phyloP scores from a whole-genome alignment of 2,888 invertebrate species.

The Erynnis tages region DNA sequence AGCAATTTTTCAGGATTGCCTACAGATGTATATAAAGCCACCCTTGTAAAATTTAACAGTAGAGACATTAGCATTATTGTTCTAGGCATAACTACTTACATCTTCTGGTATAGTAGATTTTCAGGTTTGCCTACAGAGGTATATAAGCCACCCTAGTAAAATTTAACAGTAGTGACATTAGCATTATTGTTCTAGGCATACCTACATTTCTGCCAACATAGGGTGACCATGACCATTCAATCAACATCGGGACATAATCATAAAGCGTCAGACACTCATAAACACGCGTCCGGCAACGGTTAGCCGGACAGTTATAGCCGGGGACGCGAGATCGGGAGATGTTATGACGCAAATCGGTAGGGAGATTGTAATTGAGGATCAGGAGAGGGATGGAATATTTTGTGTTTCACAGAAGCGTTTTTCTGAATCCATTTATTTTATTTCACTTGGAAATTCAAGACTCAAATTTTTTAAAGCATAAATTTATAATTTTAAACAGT shows the following conservation, averaged over 20 bases:
- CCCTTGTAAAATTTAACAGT: too few species aligned
- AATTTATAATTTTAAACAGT: too few species aligned
- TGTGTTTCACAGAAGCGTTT: too few species aligned
- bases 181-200: background rate
- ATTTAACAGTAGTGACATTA: too few species aligned
- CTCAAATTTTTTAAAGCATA: slow-evolving; percentile 11
- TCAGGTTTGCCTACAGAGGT: too few species aligned
- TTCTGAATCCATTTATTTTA: background rate
- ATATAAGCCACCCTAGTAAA: too few species aligned
- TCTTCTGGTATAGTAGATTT: too few species aligned
- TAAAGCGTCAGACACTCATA: slow-evolving; percentile 69
- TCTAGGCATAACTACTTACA: too few species aligned
- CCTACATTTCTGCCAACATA: slow-evolving; percentile 35
- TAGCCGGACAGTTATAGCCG: slow-evolving; percentile 59
- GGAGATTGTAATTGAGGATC: slow-evolving; percentile 59
- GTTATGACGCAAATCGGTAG: slow-evolving; percentile 68
- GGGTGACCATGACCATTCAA: slow-evolving; percentile 74
- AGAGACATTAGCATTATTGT: too few species aligned
- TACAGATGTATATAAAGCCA: too few species aligned
- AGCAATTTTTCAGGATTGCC: too few species aligned
- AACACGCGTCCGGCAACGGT: slow-evolving; percentile 57
- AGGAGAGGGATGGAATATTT: slow-evolving; percentile 41
- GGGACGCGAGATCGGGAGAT: slow-evolving; percentile 50
- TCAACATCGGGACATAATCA: slow-evolving; percentile 76
- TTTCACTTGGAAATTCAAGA: background rate